Evolutionary conservation across 2,113 vertebrate genomes (phyloP).

Genomic region (Gallinago paraguaiae): DNA sequence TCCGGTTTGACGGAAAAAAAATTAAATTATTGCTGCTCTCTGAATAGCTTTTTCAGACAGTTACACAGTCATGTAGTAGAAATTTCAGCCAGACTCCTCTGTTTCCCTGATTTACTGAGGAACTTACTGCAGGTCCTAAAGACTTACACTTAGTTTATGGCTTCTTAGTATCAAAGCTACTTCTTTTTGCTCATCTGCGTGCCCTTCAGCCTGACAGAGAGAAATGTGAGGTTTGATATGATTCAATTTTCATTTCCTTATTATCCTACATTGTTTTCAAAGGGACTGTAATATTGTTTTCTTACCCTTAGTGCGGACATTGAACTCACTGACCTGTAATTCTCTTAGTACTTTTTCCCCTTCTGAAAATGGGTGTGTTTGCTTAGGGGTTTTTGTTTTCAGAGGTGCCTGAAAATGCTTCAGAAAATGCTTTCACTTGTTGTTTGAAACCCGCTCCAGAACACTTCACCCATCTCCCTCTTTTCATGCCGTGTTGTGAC

Average conservation of each 20-base stretch:
- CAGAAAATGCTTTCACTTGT: neutral
- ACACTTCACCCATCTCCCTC: neutral
- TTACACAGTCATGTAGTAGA: neutral
- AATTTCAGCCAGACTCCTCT: neutral
- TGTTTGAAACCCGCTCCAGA: neutral
- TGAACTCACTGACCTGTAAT: neutral
- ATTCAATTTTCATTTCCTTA: neutral
- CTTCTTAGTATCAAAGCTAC: neutral
- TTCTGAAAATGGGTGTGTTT: neutral
- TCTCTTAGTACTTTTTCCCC: neutral
- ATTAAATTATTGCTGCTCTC: neutral
- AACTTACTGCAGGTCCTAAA: neutral
- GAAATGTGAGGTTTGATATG: neutral
- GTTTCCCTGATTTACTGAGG: neutral
- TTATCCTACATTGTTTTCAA: neutral
- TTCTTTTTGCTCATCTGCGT: neutral
- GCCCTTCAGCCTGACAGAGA: neutral
- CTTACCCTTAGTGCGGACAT: neutral
- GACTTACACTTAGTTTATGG: neutral
- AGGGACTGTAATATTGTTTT: neutral
- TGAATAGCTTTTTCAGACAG: neutral
- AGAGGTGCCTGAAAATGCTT: neutral
- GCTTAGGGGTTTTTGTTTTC: neutral
- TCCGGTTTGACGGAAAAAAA: neutral
- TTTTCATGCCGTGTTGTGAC: neutral